These are phyloP conservation scores for Sphaeridia pumilis DNA, from an alignment of 2,888 invertebrate genomes.

Conservation along the genomic window DNA sequence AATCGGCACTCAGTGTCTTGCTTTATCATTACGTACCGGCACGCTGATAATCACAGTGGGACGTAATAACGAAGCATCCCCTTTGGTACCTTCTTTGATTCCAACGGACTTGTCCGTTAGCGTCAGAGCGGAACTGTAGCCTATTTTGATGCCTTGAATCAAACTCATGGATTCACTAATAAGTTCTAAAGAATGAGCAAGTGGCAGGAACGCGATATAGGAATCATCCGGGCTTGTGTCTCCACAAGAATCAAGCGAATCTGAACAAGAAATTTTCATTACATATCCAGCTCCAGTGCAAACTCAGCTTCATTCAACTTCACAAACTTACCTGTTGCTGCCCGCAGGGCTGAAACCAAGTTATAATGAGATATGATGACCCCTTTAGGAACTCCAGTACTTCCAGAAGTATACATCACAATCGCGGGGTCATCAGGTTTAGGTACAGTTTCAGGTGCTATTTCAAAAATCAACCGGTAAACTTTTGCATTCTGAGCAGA, in stretches of 20 bases:
- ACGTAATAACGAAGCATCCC: constrained; percentile 79
- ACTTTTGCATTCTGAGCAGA: too few species aligned
- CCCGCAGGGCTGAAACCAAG: constrained; percentile 64
- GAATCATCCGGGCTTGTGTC: constrained; percentile 47
- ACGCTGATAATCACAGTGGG: constrained; percentile 95
- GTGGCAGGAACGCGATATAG: constrained; percentile 88
- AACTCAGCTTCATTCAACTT: too few species aligned
- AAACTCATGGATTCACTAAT: constrained; percentile 41
- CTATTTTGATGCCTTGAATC: constrained; percentile 41
- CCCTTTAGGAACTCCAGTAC: constrained; percentile 89
- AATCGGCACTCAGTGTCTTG: too few species aligned
- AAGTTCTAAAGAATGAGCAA: constrained; percentile 94
- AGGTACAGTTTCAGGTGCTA: constrained; percentile 45
- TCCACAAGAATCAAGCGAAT: constrained; percentile 18
- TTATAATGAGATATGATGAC: constrained; percentile 71
- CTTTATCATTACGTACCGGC: constrained; percentile 72
- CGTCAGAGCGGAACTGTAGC: constrained; percentile 91
- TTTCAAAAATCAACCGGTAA: too few species aligned
- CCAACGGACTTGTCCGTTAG: constrained; percentile 86
- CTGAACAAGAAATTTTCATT: too few species aligned
- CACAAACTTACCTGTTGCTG: constrained; percentile 38
- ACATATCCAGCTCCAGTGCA: too few species aligned
- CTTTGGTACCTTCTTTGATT: constrained; percentile 86
- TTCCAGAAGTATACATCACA: constrained; percentile 98
- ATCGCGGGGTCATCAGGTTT: constrained; percentile 69